phyloP scores from a whole-genome alignment of 2,797 vertebrate species.

The Toxotes lorentzi region DNA sequence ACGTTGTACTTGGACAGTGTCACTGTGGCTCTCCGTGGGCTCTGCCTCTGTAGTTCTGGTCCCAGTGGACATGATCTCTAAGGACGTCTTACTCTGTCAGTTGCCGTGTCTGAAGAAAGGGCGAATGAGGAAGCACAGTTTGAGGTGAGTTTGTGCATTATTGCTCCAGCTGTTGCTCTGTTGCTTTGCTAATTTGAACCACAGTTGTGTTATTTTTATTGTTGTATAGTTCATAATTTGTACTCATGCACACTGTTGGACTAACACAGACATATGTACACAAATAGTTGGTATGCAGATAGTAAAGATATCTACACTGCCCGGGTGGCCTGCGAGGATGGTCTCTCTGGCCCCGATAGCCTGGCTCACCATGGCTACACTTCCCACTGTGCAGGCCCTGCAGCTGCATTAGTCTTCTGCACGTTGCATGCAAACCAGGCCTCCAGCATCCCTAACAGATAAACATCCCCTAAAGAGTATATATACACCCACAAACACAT shows the following conservation, averaged over 20 bases:
- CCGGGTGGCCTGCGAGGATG: slow-evolving; percentile 65
- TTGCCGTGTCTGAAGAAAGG: slow-evolving; percentile 59
- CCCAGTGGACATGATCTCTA: slow-evolving; percentile 81
- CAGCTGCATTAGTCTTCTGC: slow-evolving; percentile 81
- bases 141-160: slow-evolving; percentile 38
- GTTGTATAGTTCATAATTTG: slow-evolving; percentile 10
- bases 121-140: slow-evolving; percentile 44
- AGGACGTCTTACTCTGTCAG: slow-evolving; percentile 70
- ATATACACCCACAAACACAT: slow-evolving; percentile 31
- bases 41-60: slow-evolving; percentile 63
- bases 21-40: slow-evolving; percentile 65
- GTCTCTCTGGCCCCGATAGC: slow-evolving; percentile 75
- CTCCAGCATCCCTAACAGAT: slow-evolving; percentile 52
- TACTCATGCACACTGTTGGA: not conserved
- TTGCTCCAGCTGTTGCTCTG: slow-evolving; percentile 8
- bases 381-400: slow-evolving; percentile 80
- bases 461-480: slow-evolving; percentile 30
- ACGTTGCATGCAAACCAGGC: slow-evolving; percentile 77
- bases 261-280: slow-evolving; percentile 1
- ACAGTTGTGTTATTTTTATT: not conserved
- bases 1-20: slow-evolving; percentile 77
- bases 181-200: slow-evolving; percentile 14
- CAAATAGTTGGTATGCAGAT: slow-evolving; percentile 38
- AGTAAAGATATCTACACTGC: slow-evolving; percentile 71
- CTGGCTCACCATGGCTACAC: slow-evolving; percentile 87